Evolutionary conservation across 2,888 invertebrate species (phyloP).

Genomic region (Caenorhabditis angaria): DNA sequence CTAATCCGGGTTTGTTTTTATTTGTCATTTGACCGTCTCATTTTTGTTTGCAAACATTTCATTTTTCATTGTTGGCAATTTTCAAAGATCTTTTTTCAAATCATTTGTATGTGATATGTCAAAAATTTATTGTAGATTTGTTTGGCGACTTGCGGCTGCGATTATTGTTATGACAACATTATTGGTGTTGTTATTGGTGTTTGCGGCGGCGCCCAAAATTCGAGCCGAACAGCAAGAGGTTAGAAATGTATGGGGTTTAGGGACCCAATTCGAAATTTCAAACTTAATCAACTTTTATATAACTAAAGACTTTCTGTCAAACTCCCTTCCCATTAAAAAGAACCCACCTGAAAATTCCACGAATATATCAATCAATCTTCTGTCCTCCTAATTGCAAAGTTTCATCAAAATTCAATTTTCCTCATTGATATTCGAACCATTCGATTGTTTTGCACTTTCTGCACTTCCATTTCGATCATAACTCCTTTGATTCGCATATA

Average conservation of each 20-base stretch:
- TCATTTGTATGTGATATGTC: not conserved
- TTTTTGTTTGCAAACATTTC: not conserved
- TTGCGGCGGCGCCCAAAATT: conserved; percentile 11
- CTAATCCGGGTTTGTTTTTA: conserved; percentile 2
- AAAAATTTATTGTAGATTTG: conserved; percentile 25
- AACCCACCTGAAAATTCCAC: too few species aligned
- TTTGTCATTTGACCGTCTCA: not conserved
- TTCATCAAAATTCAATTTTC: too few species aligned
- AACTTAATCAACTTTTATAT: too few species aligned
- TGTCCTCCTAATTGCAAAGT: too few species aligned
- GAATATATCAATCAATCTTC: too few species aligned
- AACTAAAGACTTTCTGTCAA: too few species aligned
- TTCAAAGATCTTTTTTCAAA: conserved; percentile 3
- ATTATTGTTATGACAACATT: conserved; percentile 19
- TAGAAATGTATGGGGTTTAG: not conserved
- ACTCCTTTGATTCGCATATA: too few species aligned
- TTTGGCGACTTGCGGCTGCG: conserved; percentile 20
- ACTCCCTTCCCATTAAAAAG: too few species aligned
- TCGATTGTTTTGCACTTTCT: too few species aligned
- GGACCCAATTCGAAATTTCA: not conserved
- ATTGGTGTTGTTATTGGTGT: conserved; percentile 19
- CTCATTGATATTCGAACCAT: too few species aligned
- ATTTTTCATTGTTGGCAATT: not conserved
- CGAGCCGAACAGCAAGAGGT: not conserved
- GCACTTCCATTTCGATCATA: too few species aligned